Conservation (phyloP, 2,113 vertebrate genomes). For the Sturnira hondurensis region DNA sequence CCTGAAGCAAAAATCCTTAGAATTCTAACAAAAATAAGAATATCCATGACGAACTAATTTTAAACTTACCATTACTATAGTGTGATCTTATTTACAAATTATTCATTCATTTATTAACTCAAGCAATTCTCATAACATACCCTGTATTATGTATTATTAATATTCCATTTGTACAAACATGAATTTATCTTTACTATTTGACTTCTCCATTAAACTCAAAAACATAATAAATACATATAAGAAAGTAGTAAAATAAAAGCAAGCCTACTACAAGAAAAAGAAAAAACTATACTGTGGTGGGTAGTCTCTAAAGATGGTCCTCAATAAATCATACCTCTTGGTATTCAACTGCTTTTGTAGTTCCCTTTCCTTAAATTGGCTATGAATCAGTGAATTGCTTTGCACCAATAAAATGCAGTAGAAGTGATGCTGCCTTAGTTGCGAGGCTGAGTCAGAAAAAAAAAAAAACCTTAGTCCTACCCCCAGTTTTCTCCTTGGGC, state of each 20-base stretch:
- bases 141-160: neutral
- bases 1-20: slow-evolving; percentile 5
- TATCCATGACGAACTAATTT: neutral
- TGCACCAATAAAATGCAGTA: neutral
- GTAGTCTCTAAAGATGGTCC: neutral
- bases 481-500: neutral
- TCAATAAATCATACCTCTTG: neutral
- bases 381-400: neutral
- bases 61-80: neutral
- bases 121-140: neutral
- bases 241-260: neutral
- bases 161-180: neutral
- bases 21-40: neutral
- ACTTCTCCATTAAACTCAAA: neutral
- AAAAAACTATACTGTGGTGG: neutral
- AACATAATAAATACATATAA: neutral
- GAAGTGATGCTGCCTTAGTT: neutral
- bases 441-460: neutral
- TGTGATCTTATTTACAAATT: neutral
- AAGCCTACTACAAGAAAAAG: neutral
- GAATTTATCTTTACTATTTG: neutral
- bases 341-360: neutral
- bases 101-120: neutral
- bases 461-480: neutral
- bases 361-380: neutral